A percentile compares a stretch with the other conserved stretches of the same genome.
Evolutionary conservation across 2,113 vertebrate species (phyloP).

Genomic region (Coptodon rendalli): DNA sequence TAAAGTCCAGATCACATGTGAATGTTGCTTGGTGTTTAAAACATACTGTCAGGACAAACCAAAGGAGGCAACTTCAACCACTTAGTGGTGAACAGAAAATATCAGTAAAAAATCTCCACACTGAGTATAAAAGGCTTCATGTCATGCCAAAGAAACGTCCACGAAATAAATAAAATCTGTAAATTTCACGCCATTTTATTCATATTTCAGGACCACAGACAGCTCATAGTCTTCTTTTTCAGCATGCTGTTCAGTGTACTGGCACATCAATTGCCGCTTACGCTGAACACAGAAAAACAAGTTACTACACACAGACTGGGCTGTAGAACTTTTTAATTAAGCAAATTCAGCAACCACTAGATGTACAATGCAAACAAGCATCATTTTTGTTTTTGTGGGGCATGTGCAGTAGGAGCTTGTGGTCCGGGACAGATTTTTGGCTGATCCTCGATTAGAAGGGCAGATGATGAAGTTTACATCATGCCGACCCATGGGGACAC

Average conservation of each 20-base stretch:
- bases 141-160: not conserved
- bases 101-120: not conserved
- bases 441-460: not conserved
- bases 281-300: not conserved
- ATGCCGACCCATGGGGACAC: not conserved
- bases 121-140: not conserved
- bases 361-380: not conserved
- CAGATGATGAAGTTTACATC: not conserved
- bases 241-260: not conserved
- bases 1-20: not conserved
- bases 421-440: not conserved
- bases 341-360: not conserved
- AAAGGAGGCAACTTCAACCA: not conserved
- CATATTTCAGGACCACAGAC: not conserved
- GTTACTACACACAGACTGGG: not conserved
- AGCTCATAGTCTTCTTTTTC: not conserved
- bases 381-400: not conserved
- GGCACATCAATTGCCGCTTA: not conserved
- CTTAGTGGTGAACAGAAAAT: not conserved
- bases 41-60: not conserved
- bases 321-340: not conserved
- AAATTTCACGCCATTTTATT: rapidly evolving
- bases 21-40: not conserved
- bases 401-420: not conserved
- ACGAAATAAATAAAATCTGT: not conserved